These are phyloP conservation scores for Leptopilina clavipes DNA, from an alignment of 1,140 invertebrate genomes.

Conservation along the genomic window DNA sequence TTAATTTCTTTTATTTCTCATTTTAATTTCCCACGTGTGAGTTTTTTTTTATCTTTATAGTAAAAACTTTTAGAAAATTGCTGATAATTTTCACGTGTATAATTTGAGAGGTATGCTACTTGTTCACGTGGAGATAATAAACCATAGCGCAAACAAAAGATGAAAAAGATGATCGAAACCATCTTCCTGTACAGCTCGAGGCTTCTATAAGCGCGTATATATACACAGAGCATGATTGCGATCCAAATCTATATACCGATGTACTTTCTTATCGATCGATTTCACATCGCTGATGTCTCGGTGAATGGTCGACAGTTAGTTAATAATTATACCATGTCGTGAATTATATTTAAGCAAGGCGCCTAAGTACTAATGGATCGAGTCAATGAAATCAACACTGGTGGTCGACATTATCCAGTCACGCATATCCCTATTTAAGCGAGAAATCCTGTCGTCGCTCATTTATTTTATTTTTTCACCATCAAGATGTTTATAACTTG, in stretches of 20 bases:
- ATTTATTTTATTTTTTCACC: background rate
- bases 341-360: constrained; percentile 28
- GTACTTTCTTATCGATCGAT: constrained; percentile 15
- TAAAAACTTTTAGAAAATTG: constrained; percentile 8
- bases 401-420: constrained; percentile 24
- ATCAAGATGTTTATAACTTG: constrained; percentile 1
- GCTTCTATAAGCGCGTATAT: background rate
- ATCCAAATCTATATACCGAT: constrained; percentile 19
- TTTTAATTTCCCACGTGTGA: background rate
- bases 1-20: background rate
- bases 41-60: no score
- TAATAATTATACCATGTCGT: constrained; percentile 33
- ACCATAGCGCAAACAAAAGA: background rate
- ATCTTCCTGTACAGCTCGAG: constrained; percentile 13
- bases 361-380: constrained; percentile 31
- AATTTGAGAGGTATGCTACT: background rate
- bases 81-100: constrained; percentile 15
- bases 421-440: constrained; percentile 27
- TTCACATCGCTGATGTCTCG: constrained; percentile 12
- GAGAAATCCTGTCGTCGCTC: constrained; percentile 24
- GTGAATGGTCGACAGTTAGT: constrained; percentile 18
- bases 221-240: constrained; percentile 5
- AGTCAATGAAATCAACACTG: constrained; percentile 27
- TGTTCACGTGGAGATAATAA: constrained; percentile 4
- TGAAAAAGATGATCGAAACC: constrained; percentile 8